A percentile compares a stretch with the other conserved stretches of the same genome.
Evolutionary conservation across 2,113 vertebrate genomes (phyloP).

Genomic region (Phaethon lepturus): DNA sequence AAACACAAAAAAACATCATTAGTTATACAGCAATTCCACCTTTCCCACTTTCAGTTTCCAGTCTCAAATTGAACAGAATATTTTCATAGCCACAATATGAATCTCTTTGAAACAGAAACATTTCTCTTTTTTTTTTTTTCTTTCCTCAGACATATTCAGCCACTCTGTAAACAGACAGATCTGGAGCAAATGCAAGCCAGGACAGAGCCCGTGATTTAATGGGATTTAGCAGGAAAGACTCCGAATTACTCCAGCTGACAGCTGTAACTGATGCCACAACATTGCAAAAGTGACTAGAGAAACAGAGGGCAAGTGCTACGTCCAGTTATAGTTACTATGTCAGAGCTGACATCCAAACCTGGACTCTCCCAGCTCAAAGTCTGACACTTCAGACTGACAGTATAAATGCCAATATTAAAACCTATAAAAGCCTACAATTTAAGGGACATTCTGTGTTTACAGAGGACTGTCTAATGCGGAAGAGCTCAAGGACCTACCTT

Average conservation of each 20-base stretch:
- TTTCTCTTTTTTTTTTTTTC: too few species aligned
- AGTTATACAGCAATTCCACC: neutral
- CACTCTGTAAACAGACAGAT: neutral
- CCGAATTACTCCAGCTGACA: neutral
- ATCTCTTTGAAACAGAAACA: neutral
- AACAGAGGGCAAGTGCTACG: rapidly evolving
- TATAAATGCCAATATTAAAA: neutral
- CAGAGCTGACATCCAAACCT: neutral
- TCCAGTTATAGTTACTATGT: neutral
- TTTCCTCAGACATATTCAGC: neutral
- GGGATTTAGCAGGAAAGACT: neutral
- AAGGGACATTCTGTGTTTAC: neutral
- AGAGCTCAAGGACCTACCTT: neutral
- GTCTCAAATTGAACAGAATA: neutral
- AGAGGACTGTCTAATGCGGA: neutral
- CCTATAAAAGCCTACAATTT: neutral
- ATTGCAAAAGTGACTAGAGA: neutral
- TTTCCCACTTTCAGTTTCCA: neutral
- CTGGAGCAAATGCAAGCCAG: neutral
- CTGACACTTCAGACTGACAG: neutral
- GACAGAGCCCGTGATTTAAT: neutral
- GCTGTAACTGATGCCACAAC: neutral
- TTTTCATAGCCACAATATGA: neutral
- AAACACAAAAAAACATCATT: neutral
- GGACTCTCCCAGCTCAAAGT: neutral